Evolutionary conservation across 2,888 invertebrate species (phyloP).

Genomic region (Philaethria dido): DNA sequence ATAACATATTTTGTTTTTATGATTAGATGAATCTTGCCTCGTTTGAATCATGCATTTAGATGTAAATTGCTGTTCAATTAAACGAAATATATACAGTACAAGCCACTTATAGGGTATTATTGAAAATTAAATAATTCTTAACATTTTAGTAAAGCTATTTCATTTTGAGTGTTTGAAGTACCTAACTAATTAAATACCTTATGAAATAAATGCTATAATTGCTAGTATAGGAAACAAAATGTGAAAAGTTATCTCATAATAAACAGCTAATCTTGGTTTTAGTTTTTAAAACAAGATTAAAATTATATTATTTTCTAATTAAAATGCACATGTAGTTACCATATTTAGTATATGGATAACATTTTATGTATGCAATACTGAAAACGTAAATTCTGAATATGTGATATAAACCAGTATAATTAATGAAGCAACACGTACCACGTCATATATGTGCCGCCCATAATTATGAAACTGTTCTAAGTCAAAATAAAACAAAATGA

Average conservation of each 20-base stretch:
- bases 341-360: background rate
- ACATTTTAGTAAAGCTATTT: background rate
- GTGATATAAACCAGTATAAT: background rate
- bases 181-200: background rate
- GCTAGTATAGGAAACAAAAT: no score
- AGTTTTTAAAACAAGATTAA: no score
- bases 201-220: background rate
- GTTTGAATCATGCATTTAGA: background rate
- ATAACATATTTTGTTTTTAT: background rate
- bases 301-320: no score
- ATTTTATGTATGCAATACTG: background rate
- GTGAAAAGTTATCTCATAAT: no score
- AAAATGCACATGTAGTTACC: no score
- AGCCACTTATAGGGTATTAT: background rate
- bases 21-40: background rate
- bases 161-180: background rate
- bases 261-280: no score
- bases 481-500: no score
- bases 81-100: background rate
- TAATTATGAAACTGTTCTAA: no score
- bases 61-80: background rate
- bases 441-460: no score
- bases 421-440: background rate
- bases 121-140: background rate
- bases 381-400: background rate